A percentile compares a stretch with the other conserved stretches of the same genome.
phyloP scores from a whole-genome alignment of 2,888 invertebrate species.

The Apodemia duryi region DNA sequence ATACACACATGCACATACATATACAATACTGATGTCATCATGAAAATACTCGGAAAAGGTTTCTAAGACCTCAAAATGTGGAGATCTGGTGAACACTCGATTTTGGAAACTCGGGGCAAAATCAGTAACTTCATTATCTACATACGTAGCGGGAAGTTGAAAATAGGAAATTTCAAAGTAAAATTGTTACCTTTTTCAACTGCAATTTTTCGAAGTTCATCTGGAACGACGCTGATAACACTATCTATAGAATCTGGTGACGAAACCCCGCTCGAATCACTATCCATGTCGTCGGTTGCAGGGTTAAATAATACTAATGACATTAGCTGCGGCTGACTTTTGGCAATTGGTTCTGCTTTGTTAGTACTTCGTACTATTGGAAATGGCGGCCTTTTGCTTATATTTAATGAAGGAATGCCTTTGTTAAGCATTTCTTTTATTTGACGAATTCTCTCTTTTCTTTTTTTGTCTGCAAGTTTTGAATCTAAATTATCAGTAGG shows the following conservation, averaged over 20 bases:
- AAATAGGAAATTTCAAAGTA: no score
- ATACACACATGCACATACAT: no score
- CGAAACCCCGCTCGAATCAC: slow-evolving; percentile 92
- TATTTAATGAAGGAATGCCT: slow-evolving; percentile 81
- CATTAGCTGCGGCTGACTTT: slow-evolving; percentile 86
- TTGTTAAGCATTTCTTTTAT: slow-evolving; percentile 85
- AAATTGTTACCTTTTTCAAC: slow-evolving; percentile 62
- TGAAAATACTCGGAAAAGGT: no score
- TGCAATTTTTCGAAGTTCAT: slow-evolving; percentile 74
- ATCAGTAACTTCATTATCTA: no score
- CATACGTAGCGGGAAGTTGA: no score
- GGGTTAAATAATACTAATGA: slow-evolving; percentile 93
- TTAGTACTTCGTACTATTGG: slow-evolving; percentile 85
- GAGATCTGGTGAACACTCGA: no score
- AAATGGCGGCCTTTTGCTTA: slow-evolving; percentile 72
- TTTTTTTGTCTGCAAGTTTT: slow-evolving; percentile 71
- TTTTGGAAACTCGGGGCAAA: no score
- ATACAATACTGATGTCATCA: no score
- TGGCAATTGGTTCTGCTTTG: slow-evolving; percentile 81
- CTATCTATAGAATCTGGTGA: slow-evolving; percentile 93
- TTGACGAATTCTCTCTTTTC: slow-evolving; percentile 82
- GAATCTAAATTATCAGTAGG: slow-evolving; percentile 63
- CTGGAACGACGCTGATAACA: slow-evolving; percentile 88
- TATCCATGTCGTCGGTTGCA: slow-evolving; percentile 93
- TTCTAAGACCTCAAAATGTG: no score